Base-by-base conservation (phyloP, 2,113 vertebrate genomes). In the Tragelaphus scriptus region DNA sequence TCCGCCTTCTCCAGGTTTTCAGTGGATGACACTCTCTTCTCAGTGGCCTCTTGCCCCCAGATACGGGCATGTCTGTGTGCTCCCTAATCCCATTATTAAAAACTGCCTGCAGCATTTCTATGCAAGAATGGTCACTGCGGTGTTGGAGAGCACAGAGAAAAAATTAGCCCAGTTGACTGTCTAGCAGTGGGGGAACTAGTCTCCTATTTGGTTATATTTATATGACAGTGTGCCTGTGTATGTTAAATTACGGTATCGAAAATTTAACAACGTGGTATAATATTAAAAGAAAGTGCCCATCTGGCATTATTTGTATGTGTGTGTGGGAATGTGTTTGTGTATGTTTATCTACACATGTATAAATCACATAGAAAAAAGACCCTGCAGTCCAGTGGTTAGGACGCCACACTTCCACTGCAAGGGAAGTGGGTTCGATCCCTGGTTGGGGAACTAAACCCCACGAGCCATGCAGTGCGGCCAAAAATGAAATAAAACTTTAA, bases 61-160 rank as follows among this genome's bases (percentile, higher is more conserved):
- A 65, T 49, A 3, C 5, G 7, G 79, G 82, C 2, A 0, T 25
- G 36, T 19, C 32, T 21, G 19, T 12, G 40, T 47, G 86, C 65
- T 36, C 51, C 21, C 65, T 36, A 32, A 12, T 2, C 47, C 91
- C 2, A 0, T 5, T 47, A 32, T 15, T 8, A 23, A 55, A 85
- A 12, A 7, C 92, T 53, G 44, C 25, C 36, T 0, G 4, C 21
- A 7, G 89, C 51, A 3, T 40, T 32, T 65, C 84, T 63, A 2
- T 5, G 25, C 0, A 21, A 77, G 36, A 56, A 7, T 12, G 44
- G 10, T 81, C 63, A 53, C 19, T 7, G 21, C 2, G 10, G n/a
- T 53, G 7, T 3, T n/a, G 53, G 58, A 6, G 6, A 2, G 1
- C 1, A 21, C 0, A 11, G 32, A 10, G 92, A 40, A 53, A 75